Evolutionary conservation across 2,797 vertebrate species (phyloP), one percentile per base, ranked within the genome.

Genomic region (Danio jaintianensis): DNA sequence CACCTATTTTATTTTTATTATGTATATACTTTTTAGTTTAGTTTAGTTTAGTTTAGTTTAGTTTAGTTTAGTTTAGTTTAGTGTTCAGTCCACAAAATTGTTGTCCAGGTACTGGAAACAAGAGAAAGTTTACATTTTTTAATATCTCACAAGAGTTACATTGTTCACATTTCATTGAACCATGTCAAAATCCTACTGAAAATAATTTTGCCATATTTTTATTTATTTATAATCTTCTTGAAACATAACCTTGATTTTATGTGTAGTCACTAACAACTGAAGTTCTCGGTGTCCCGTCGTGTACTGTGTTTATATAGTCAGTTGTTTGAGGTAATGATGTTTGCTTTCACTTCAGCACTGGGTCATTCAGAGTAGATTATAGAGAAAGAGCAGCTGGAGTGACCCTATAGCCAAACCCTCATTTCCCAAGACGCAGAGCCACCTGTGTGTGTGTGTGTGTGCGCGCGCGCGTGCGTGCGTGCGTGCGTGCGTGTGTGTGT

Each of bases 371-470:
- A 47, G n/a, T n/a, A 2, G 47, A 20, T 62, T 50, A n/a, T 6
- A 71, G 62, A 68, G 62, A 77, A 58, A 59, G 43, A 56, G 77
- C 83, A 82, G 83, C 83, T 84, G 83, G 68, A 38, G 69, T 29
- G 13, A 48, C 38, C 55, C 13, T 20, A 52, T 13, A 16, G 36
- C 9, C 29, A 16, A n/a, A 8, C 61, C 62, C 13, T 53, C 59
- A 62, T 45, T 69, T 75, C 63, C 63, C 63, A 47, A 64, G 75
- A n/a, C 53, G 13, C 71, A 42, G 18, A 63, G 78, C 56, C 72
- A 78, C 76, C 82, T 84, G 81, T 78, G 76, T 20, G 56, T 59
- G n/a, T 85, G 78, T 48, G 47, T 4, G 4, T 4, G 45, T 47
- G 45, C 47, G 45, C 4, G 45, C 4, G 45, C 12, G 45, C 47